Percentiles rank a stretch among this genome's conserved stretches.
phyloP scores from a whole-genome alignment of 1,140 invertebrate species.

The Hyphantria cunea region DNA sequence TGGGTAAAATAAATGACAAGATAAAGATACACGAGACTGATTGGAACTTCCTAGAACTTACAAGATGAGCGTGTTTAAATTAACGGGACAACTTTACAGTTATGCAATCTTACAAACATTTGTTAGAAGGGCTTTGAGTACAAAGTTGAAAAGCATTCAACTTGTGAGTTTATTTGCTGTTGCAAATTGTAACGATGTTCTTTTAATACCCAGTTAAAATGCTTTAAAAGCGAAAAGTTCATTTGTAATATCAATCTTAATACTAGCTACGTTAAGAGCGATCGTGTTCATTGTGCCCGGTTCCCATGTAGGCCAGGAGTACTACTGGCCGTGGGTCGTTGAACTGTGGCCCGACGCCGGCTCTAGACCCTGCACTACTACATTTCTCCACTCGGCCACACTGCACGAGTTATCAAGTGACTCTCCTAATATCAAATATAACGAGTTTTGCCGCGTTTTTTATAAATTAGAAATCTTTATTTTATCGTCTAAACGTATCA shows the following conservation, averaged over 20 bases:
- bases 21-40: conserved; percentile 40
- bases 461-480: conserved; percentile 27
- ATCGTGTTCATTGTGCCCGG: conserved; percentile 25
- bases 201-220: conserved; percentile 6
- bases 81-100: conserved; percentile 57
- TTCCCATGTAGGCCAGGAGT: conserved; percentile 72
- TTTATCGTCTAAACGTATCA: conserved; percentile 13
- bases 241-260: conserved; percentile 24
- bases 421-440: conserved; percentile 51
- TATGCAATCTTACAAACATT: conserved; percentile 50
- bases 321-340: conserved; percentile 65
- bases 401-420: conserved; percentile 49
- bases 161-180: background rate
- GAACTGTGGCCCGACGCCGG: conserved; percentile 47
- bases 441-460: conserved; percentile 43
- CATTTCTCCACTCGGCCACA: conserved; percentile 61
- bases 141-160: conserved; percentile 23
- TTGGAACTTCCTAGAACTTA: conserved; percentile 59
- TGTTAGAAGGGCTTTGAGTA: conserved; percentile 31
- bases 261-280: conserved; percentile 20
- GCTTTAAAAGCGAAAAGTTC: conserved; percentile 12
- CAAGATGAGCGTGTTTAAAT: conserved; percentile 64
- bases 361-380: conserved; percentile 57
- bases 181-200: conserved; percentile 5
- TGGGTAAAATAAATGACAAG: conserved; percentile 48